phyloP scores from a whole-genome alignment of 2,888 invertebrate genomes.

The Acanthosepion esculentum region DNA sequence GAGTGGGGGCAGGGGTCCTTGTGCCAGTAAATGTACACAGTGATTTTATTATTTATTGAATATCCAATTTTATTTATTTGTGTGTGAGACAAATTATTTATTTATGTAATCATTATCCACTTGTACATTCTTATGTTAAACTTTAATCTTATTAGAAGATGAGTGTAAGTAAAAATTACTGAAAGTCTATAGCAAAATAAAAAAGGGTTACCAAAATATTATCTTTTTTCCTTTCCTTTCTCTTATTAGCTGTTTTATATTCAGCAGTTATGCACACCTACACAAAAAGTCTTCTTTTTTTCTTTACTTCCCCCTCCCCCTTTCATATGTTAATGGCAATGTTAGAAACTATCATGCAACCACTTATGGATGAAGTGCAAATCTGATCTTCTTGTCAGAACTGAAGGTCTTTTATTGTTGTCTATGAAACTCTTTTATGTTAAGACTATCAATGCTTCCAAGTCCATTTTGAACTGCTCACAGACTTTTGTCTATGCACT shows the following conservation, averaged over 20 bases:
- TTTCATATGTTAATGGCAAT: background rate
- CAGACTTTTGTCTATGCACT: background rate
- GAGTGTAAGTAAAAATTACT: background rate
- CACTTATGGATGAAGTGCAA: background rate
- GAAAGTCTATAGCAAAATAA: background rate
- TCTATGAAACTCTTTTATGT: background rate
- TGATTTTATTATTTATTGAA: background rate
- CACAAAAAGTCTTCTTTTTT: background rate
- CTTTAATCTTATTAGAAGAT: background rate
- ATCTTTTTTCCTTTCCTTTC: background rate
- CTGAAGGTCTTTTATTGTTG: background rate
- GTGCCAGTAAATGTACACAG: background rate
- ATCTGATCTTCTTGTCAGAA: slow-evolving; percentile 33
- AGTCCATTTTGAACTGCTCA: background rate
- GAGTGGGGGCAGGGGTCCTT: background rate
- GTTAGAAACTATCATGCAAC: background rate
- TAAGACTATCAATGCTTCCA: background rate
- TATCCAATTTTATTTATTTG: no score
- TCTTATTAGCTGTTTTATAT: slow-evolving; percentile 9
- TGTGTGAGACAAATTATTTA: background rate
- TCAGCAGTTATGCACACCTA: slow-evolving; percentile 6
- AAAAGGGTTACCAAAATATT: background rate
- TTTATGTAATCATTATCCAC: background rate
- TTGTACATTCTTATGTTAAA: background rate
- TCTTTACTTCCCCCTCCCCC: background rate